Conservation (phyloP, 2,113 vertebrate species). For the Mungos mungo region DNA sequence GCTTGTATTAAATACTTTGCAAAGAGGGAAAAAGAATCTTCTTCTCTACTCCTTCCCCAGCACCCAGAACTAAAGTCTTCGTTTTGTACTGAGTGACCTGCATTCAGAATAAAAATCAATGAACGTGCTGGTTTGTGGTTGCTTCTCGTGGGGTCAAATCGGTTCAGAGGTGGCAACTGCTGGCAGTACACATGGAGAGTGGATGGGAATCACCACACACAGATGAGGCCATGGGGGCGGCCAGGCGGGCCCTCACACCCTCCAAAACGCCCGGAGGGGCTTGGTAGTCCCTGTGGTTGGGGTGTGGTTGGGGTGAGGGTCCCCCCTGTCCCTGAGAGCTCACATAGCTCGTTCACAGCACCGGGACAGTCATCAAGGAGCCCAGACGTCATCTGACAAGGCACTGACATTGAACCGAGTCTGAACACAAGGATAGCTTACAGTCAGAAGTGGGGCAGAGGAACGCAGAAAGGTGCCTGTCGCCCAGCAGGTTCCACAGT, state of each 20-base stretch:
- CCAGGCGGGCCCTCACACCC: rapidly evolving
- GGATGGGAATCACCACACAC: not conserved
- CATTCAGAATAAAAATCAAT: not conserved
- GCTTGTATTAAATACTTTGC: not conserved
- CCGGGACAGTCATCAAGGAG: not conserved
- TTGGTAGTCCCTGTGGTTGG: not conserved
- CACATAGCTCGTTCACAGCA: not conserved
- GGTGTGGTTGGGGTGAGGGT: not conserved
- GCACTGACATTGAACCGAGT: not conserved
- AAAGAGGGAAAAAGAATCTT: not conserved
- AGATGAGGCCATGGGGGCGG: not conserved
- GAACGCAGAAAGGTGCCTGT: no score
- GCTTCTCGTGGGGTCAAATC: rapidly evolving
- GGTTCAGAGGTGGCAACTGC: not conserved
- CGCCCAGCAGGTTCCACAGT: not conserved
- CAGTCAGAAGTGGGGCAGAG: not conserved
- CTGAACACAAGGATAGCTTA: not conserved
- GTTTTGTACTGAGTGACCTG: not conserved
- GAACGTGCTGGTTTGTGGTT: rapidly evolving
- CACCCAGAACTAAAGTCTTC: not conserved
- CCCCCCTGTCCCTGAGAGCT: not conserved
- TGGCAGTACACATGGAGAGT: not conserved
- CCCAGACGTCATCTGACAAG: not conserved
- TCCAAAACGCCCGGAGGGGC: rapidly evolving
- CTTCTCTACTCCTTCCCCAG: not conserved